Percentiles rank a stretch among this genome's conserved stretches.
Conservation (phyloP, 1,140 invertebrate species). For the Rhopalosiphum padi region DNA sequence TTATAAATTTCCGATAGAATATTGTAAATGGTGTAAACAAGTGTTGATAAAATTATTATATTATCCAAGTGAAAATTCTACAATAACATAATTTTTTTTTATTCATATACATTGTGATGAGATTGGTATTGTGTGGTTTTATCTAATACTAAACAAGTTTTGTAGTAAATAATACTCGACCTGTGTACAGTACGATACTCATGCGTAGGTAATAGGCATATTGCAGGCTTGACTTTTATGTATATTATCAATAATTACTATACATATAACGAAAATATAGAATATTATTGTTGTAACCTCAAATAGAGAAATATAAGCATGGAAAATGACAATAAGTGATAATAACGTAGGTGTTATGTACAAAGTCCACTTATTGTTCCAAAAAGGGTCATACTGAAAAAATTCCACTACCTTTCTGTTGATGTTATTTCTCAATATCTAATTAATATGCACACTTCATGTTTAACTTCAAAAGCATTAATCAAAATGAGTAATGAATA, state of each 20-base stretch:
- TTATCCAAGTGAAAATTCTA: neutral
- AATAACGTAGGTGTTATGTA: neutral
- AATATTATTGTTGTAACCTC: neutral
- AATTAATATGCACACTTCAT: constrained; percentile 16
- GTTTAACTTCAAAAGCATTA: neutral
- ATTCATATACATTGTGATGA: neutral
- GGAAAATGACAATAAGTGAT: neutral
- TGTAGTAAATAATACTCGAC: neutral
- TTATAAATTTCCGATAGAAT: neutral
- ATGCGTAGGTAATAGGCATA: neutral
- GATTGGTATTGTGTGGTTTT: neutral
- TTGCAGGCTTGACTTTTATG: neutral
- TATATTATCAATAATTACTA: neutral
- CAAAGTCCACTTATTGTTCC: neutral
- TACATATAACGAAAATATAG: neutral
- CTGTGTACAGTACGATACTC: neutral
- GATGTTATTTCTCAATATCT: constrained; percentile 15
- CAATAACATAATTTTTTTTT: neutral
- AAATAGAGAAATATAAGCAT: neutral
- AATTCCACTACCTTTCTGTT: neutral
- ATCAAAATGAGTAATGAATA: constrained; percentile 1
- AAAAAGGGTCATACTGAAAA: neutral
- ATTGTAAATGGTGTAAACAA: neutral
- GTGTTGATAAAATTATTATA: neutral
- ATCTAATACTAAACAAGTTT: neutral